phyloP scores from a whole-genome alignment of 2,113 vertebrate species.

The Eptatretus burgeri region DNA sequence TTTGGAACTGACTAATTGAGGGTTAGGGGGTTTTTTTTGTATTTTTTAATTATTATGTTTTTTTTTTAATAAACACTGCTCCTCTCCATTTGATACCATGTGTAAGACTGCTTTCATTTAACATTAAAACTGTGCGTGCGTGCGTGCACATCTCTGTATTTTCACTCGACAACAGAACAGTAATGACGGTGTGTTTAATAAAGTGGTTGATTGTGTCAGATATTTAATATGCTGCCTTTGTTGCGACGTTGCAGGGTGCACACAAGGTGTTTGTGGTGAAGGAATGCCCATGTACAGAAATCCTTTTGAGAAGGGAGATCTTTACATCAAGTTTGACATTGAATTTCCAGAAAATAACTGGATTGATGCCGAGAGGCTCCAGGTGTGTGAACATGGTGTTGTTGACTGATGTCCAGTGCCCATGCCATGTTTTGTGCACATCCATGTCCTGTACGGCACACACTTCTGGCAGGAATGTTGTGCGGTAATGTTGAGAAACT shows the following conservation, averaged over 20 bases:
- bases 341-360: slow-evolving; percentile 95
- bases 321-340: slow-evolving; percentile 88
- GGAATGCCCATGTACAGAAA: slow-evolving; percentile 97
- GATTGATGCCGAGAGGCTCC: slow-evolving; percentile 83
- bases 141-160: no score
- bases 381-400: slow-evolving; percentile 27
- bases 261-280: slow-evolving; percentile 60
- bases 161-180: no score
- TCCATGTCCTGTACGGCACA: not conserved
- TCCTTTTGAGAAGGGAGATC: slow-evolving; percentile 90
- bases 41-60: no score
- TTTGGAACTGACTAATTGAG: no score
- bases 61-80: no score
- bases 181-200: no score
- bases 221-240: not conserved
- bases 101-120: no score
- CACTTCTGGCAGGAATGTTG: not conserved
- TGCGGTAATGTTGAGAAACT: not conserved
- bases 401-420: not conserved
- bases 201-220: no score
- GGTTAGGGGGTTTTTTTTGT: no score
- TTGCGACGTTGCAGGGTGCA: slow-evolving; percentile 25
- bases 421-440: not conserved
- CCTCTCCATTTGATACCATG: no score
- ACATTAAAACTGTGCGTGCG: no score